Evolutionary conservation across 2,888 invertebrate species (phyloP).

Genomic region (Thymelicus lineola): DNA sequence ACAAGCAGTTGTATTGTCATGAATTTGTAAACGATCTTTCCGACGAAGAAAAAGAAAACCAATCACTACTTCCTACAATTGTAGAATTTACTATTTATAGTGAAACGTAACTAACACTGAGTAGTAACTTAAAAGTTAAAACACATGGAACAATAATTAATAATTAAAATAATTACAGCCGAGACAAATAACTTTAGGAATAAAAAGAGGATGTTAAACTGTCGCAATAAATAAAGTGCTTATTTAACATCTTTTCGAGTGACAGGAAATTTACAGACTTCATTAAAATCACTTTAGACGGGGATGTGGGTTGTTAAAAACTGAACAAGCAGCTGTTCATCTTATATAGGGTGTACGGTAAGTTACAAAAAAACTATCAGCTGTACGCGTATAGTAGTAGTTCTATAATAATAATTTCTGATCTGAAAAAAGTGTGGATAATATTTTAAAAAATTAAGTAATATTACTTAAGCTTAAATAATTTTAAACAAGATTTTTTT

Average conservation of each 20-base stretch:
- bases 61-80: too few species aligned
- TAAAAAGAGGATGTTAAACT: slow-evolving; percentile 40
- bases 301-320: slow-evolving; percentile 50
- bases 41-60: too few species aligned
- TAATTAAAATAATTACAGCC: slow-evolving; percentile 12
- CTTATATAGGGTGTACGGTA: slow-evolving; percentile 57
- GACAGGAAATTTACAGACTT: slow-evolving; percentile 52
- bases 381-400: slow-evolving; percentile 17
- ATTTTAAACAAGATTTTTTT: too few species aligned
- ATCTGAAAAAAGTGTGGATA: too few species aligned
- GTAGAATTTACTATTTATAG: too few species aligned
- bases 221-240: slow-evolving; percentile 54
- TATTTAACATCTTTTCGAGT: slow-evolving; percentile 50
- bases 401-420: too few species aligned
- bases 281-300: slow-evolving; percentile 53
- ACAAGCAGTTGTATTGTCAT: too few species aligned
- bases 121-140: not conserved
- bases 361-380: slow-evolving; percentile 56
- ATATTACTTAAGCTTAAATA: too few species aligned
- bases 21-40: too few species aligned
- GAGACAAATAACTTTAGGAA: slow-evolving; percentile 21
- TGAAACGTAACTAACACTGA: too few species aligned
- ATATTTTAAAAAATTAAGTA: too few species aligned
- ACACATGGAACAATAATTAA: slow-evolving; percentile 9
- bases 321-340: slow-evolving; percentile 66